These are phyloP conservation scores for Neolamprologus kungweensis DNA, from an alignment of 2,113 vertebrate genomes.

Conservation along the genomic window DNA sequence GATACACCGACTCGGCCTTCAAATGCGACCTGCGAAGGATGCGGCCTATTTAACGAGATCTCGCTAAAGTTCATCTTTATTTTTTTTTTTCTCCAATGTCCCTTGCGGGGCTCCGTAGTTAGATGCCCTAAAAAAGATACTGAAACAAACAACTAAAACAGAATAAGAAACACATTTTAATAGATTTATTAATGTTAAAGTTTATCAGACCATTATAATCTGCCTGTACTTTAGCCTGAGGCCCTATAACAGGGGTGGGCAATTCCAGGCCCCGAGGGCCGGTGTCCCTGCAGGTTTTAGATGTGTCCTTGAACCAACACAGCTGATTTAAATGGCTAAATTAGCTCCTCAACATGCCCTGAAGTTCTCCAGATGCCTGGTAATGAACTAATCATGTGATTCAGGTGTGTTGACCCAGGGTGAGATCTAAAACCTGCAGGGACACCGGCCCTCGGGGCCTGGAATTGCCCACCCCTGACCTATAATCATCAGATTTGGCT, in stretches of 20 bases:
- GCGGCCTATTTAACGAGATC: not conserved
- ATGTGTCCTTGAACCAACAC: no score
- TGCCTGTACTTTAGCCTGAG: not conserved
- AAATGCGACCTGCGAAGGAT: not conserved
- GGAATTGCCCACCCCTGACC: no score
- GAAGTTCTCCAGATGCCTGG: no score
- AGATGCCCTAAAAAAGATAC: not conserved
- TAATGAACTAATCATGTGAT: no score
- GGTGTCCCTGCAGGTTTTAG: no score
- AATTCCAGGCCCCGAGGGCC: no score
- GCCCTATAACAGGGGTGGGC: no score
- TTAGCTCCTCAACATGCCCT: no score
- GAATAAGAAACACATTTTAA: not conserved
- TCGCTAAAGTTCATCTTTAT: not conserved
- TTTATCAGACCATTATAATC: not conserved
- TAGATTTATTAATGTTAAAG: not conserved
- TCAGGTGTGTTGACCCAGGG: no score
- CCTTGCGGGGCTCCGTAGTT: not conserved
- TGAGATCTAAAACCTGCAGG: no score
- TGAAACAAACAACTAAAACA: not conserved
- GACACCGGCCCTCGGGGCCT: no score
- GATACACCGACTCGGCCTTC: accelerated
- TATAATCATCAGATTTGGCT: not conserved
- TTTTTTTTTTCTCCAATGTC: not conserved
- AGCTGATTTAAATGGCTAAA: no score